These are phyloP conservation scores for Criorhina ranunculi DNA, from an alignment of 2,888 invertebrate genomes.

Conservation along the genomic window DNA sequence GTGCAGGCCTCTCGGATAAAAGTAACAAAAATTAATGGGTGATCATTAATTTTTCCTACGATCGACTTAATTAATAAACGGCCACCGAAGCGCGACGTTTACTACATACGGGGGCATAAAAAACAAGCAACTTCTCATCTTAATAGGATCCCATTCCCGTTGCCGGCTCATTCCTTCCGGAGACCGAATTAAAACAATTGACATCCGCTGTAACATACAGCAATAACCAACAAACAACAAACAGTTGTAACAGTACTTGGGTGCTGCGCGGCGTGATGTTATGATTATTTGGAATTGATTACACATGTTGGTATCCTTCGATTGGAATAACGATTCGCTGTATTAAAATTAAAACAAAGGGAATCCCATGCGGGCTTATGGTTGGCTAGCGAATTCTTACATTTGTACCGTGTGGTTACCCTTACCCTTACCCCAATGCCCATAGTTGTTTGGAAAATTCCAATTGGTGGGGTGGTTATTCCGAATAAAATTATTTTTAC, in stretches of 20 bases:
- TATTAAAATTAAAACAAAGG: slow-evolving; percentile 60
- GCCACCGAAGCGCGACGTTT: slow-evolving; percentile 60
- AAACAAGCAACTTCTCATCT: slow-evolving; percentile 45
- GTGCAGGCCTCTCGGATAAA: slow-evolving; percentile 7
- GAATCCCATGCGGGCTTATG: slow-evolving; percentile 52
- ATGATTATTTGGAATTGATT: slow-evolving; percentile 63
- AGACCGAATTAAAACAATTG: slow-evolving; percentile 70
- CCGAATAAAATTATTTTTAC: too few relatives aligned
- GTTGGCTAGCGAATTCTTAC: not conserved
- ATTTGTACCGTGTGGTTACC: too few relatives aligned
- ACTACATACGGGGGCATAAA: slow-evolving; percentile 61
- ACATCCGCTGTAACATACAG: slow-evolving; percentile 65
- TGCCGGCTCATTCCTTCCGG: slow-evolving; percentile 65
- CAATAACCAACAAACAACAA: slow-evolving; percentile 36
- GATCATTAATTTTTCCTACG: slow-evolving; percentile 81
- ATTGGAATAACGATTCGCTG: slow-evolving; percentile 40
- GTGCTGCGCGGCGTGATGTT: slow-evolving; percentile 35
- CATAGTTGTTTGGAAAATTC: too few relatives aligned
- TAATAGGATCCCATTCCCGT: slow-evolving; percentile 40
- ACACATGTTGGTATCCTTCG: slow-evolving; percentile 59
- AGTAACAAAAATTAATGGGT: slow-evolving; percentile 63
- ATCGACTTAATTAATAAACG: slow-evolving; percentile 83
- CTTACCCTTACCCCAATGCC: too few relatives aligned
- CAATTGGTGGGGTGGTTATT: too few relatives aligned
- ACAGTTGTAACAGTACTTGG: slow-evolving; percentile 25